These are phyloP conservation scores for Leptinotarsa haldemani DNA, from an alignment of 2,888 invertebrate genomes.

Conservation along the genomic window DNA sequence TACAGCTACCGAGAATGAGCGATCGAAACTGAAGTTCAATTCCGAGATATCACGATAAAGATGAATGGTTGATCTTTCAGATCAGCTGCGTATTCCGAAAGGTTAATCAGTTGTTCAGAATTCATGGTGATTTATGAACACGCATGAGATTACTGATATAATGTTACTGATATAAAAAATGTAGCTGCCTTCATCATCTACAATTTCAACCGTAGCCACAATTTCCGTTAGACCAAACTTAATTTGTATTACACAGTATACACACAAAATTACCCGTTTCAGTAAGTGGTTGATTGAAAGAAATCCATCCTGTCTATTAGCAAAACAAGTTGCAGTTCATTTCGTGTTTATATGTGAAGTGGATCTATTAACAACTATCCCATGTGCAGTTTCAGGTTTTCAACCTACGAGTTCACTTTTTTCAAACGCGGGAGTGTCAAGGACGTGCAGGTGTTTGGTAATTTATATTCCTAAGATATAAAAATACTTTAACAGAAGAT, in stretches of 20 bases:
- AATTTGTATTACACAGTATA: not conserved
- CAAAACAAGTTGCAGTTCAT: not conserved
- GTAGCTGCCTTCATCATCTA: too few relatives aligned
- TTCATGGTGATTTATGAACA: too few relatives aligned
- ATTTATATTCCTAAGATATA: constrained; percentile 2
- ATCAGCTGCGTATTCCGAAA: too few relatives aligned
- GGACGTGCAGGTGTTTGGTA: constrained; percentile 9
- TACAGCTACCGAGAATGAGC: constrained; percentile 13
- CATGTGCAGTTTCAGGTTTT: constrained; percentile 3
- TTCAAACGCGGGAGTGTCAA: constrained; percentile 1
- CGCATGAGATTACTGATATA: too few relatives aligned
- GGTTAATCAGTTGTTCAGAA: not conserved
- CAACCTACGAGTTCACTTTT: constrained; percentile 9
- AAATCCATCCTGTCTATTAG: not conserved
- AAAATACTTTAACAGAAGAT: not conserved
- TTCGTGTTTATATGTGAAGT: not conserved
- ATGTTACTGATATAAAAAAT: too few relatives aligned
- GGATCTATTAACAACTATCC: not conserved
- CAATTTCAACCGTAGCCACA: too few relatives aligned
- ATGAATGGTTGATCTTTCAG: constrained; percentile 19
- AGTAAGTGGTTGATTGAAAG: not conserved
- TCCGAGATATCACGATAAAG: constrained; percentile 23
- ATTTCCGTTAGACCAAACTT: too few relatives aligned
- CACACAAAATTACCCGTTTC: not conserved
- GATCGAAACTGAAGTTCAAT: constrained; percentile 22